A percentile compares a stretch with the other conserved stretches of the same genome.
phyloP scores from a whole-genome alignment of 2,888 invertebrate species.

The Athalia rosae region DNA sequence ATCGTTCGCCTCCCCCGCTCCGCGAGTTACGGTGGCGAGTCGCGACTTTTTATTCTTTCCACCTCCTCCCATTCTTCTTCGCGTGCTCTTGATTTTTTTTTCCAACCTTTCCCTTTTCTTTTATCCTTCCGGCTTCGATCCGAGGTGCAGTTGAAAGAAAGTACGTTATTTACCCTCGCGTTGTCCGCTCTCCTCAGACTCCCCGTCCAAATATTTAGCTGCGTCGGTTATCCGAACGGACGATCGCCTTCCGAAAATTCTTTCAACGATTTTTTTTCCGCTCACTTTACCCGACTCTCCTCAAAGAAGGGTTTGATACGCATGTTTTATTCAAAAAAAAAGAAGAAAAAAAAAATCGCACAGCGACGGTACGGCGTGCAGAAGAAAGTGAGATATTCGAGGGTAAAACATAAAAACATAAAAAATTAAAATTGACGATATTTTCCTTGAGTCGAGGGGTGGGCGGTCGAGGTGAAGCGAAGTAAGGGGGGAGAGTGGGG shows the following conservation, averaged over 20 bases:
- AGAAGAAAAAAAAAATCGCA: too few species aligned
- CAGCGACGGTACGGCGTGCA: too few species aligned
- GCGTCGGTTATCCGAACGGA: constrained; percentile 43
- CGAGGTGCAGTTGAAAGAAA: not conserved
- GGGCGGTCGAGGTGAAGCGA: constrained; percentile 37
- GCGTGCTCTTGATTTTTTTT: too few species aligned
- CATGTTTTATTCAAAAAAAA: too few species aligned
- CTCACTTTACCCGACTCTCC: not conserved
- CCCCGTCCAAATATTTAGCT: constrained; percentile 47
- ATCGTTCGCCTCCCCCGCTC: too few species aligned
- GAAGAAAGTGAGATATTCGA: constrained; percentile 11
- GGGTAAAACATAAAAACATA: constrained; percentile 34
- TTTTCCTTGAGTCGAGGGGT: constrained; percentile 26
- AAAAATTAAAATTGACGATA: constrained; percentile 40
- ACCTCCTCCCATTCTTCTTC: too few species aligned
- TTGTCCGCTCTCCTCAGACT: constrained; percentile 32
- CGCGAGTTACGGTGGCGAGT: too few species aligned
- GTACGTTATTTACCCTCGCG: not conserved
- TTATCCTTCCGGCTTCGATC: too few species aligned
- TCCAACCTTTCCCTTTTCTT: too few species aligned
- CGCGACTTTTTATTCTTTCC: not conserved
- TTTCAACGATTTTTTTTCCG: not conserved
- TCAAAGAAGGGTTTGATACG: too few species aligned
- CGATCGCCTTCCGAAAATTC: constrained; percentile 10
- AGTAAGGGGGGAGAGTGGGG: constrained; percentile 16